Evolutionary conservation across 2,113 vertebrate species (phyloP).

Genomic region (Trogon melanurus): DNA sequence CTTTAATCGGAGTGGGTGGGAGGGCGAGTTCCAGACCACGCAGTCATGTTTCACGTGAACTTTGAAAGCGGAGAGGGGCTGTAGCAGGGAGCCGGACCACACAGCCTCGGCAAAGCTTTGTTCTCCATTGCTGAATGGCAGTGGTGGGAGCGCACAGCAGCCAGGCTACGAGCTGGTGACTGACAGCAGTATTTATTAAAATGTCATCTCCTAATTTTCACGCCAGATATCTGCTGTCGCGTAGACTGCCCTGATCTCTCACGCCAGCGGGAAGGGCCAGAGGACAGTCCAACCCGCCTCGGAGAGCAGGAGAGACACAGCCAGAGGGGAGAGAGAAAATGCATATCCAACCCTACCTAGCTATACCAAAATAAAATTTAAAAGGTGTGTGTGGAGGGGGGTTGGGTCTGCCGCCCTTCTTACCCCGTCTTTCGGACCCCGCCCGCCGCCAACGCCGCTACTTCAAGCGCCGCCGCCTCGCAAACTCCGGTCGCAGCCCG

Average conservation of each 20-base stretch:
- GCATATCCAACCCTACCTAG: not conserved
- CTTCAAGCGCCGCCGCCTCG: not conserved
- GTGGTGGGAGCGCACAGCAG: not conserved
- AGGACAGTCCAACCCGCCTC: not conserved
- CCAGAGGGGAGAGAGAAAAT: not conserved
- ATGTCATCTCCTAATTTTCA: conserved; percentile 61
- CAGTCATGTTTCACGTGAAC: not conserved
- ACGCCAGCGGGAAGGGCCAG: not conserved
- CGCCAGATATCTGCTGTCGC: not conserved
- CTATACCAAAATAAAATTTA: not conserved
- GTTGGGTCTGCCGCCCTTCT: too few species aligned
- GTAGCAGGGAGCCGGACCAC: not conserved
- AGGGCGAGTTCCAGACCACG: not conserved
- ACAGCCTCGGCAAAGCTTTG: not conserved
- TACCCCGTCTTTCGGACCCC: not conserved
- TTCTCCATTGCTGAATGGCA: conserved; percentile 27
- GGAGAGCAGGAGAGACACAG: not conserved
- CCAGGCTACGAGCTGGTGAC: not conserved
- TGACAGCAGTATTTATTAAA: conserved; percentile 63
- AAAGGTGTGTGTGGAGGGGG: too few species aligned
- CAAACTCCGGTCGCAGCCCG: not conserved
- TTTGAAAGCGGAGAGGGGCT: not conserved
- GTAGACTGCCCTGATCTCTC: not conserved
- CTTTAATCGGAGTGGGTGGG: not conserved
- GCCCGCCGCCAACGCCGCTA: not conserved